Evolutionary conservation across 2,888 invertebrate species (phyloP).

Genomic region (Thyatira batis): DNA sequence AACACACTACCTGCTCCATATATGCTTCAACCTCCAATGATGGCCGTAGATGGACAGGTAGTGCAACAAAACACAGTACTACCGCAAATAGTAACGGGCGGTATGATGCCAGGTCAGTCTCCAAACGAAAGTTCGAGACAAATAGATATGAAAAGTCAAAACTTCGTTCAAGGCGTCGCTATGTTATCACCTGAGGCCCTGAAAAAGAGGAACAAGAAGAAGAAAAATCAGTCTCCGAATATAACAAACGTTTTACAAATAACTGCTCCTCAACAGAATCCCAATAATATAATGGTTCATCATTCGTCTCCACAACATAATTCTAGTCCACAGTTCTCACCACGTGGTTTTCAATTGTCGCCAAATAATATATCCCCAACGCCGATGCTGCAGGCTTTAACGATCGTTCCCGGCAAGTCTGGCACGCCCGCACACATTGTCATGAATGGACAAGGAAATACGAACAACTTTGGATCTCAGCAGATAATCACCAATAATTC

Average conservation of each 20-base stretch:
- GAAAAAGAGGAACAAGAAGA: constrained; percentile 87
- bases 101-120: constrained; percentile 82
- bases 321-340: constrained; percentile 83
- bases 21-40: constrained; percentile 89
- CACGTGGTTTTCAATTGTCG: constrained; percentile 89
- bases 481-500: constrained; percentile 85
- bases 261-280: constrained; percentile 84
- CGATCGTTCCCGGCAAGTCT: constrained; percentile 89
- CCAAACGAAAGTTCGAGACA: constrained; percentile 76
- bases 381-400: constrained; percentile 88
- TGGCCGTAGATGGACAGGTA: constrained; percentile 88
- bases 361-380: constrained; percentile 85
- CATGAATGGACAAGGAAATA: constrained; percentile 87
- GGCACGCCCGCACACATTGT: constrained; percentile 88
- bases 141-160: constrained; percentile 78
- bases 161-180: constrained; percentile 66
- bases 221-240: constrained; percentile 86
- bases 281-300: constrained; percentile 83
- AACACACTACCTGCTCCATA: constrained; percentile 90
- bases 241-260: constrained; percentile 88
- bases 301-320: constrained; percentile 75
- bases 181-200: constrained; percentile 87
- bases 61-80: constrained; percentile 87
- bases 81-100: constrained; percentile 86
- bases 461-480: constrained; percentile 84